Evolutionary conservation across 64 coral and sea anemone species (phyloP), one percentile per base, ranked within the genome.

Genomic region (Montipora cactus): DNA sequence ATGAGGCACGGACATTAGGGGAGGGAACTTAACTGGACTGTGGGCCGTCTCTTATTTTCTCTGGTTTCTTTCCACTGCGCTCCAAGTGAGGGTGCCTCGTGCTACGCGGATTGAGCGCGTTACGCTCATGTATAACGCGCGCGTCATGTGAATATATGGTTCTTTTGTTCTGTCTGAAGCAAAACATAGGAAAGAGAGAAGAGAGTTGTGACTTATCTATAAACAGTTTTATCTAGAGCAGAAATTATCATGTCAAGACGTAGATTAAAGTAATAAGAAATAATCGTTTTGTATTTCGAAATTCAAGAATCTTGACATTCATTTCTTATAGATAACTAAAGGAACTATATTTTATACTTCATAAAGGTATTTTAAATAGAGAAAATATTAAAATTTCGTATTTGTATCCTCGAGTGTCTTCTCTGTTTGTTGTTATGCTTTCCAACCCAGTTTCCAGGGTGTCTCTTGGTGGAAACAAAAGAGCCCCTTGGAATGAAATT

Each of bases 311-410:
- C 74, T 45, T 55, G n/a, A 47, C 9, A 67, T 74, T 73, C 46
- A 51, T 14, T n/a, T 19, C 15, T 61, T 28, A 47, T n/a, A 20
- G 20, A 37, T 87, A 23, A 20, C 46, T 18, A 59, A 14, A 21
- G 73, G 67, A 44, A 47, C 15, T 59, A 70, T 15, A 16, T 57
- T 76, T 9, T 59, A 21, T 53, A 22, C 25, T 46, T 53, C 37
- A 11, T 57, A 75, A 75, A 57, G 20, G 4, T 37, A 25, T n/a
- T 88, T 76, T 75, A 75, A 9, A 88, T 47, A 88, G n/a, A 75
- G 53, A 8, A 88, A 77, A 88, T 88, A 75, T 88, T 88, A 55
- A 75, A 74, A 81, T 23, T 20, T 58, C 79, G 21, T 80, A 80
- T 57, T 58, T 81, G 20, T 58, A 47, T 7, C 5, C 8, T 81